A percentile compares a stretch with the other conserved stretches of the same genome.
Evolutionary conservation across 2,888 invertebrate genomes (phyloP).

Genomic region (Tineola bisselliella): DNA sequence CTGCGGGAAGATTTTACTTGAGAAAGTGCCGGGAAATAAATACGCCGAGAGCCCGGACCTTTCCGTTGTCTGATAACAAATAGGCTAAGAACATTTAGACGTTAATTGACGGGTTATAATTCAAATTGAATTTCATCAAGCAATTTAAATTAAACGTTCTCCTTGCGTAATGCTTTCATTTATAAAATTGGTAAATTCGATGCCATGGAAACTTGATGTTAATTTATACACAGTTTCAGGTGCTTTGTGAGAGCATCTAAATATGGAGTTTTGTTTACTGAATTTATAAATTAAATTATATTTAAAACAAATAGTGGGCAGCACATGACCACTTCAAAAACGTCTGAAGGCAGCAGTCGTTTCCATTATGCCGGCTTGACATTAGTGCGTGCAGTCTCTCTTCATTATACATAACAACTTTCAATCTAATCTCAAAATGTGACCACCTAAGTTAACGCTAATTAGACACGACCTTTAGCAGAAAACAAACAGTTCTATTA

Average conservation of each 20-base stretch:
- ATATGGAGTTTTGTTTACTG: neutral
- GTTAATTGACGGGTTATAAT: slow-evolving; percentile 40
- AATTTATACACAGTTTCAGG: neutral
- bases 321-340: too few relatives aligned
- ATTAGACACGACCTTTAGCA: too few relatives aligned
- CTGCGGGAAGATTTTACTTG: neutral
- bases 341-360: too few relatives aligned
- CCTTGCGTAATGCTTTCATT: neutral
- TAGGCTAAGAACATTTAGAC: slow-evolving; percentile 41
- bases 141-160: slow-evolving; percentile 44
- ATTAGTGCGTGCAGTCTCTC: too few relatives aligned
- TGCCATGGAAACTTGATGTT: neutral
- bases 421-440: too few relatives aligned
- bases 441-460: too few relatives aligned
- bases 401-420: too few relatives aligned
- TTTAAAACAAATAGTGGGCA: too few relatives aligned
- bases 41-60: slow-evolving; percentile 17
- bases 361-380: too few relatives aligned
- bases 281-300: neutral
- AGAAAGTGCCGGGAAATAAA: neutral
- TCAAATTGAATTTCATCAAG: slow-evolving; percentile 45
- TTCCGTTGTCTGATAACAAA: slow-evolving; percentile 43
- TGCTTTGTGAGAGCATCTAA: neutral
- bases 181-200: neutral
- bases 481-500: too few relatives aligned